These are phyloP conservation scores for Villa cingulata DNA, from an alignment of 2,888 invertebrate species.

Conservation along the genomic window DNA sequence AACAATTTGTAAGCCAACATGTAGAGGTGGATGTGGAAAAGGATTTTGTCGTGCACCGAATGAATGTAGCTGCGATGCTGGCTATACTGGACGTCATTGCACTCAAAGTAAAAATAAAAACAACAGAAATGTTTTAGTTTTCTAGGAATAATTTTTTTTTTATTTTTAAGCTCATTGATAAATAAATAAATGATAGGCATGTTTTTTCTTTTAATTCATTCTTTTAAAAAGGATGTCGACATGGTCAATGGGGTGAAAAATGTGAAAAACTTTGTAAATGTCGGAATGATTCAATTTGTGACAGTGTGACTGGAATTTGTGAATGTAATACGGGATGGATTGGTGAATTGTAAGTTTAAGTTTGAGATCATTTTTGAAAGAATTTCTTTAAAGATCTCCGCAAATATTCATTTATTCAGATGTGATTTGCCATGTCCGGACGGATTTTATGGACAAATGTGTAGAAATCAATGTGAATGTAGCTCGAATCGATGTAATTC, in stretches of 20 bases:
- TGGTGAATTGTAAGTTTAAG: constrained; percentile 47
- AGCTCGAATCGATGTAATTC: constrained; percentile 21
- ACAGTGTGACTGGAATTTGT: constrained; percentile 49
- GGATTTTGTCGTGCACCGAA: constrained; percentile 45
- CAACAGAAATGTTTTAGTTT: too few species aligned
- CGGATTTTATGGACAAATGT: constrained; percentile 31
- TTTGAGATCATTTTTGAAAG: too few species aligned
- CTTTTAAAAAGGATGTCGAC: constrained; percentile 44
- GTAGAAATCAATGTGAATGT: constrained; percentile 30
- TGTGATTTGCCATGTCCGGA: constrained; percentile 30
- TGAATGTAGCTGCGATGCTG: constrained; percentile 45
- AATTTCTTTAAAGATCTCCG: too few species aligned
- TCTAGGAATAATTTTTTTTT: too few species aligned
- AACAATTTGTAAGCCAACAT: constrained; percentile 33
- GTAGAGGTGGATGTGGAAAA: constrained; percentile 32
- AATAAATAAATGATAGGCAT: too few species aligned
- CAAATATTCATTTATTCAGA: too few species aligned
- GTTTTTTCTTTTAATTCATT: neutral
- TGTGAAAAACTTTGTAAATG: constrained; percentile 57
- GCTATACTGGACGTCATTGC: constrained; percentile 34
- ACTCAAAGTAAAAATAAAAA: constrained; percentile 23
- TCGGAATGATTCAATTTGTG: constrained; percentile 46
- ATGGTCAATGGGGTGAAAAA: constrained; percentile 58
- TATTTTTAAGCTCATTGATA: too few species aligned
- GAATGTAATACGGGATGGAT: constrained; percentile 53